Evolutionary conservation across 2,797 vertebrate genomes (phyloP), one percentile per base, ranked within the genome.

Genomic region (Hipposideros larvatus): DNA sequence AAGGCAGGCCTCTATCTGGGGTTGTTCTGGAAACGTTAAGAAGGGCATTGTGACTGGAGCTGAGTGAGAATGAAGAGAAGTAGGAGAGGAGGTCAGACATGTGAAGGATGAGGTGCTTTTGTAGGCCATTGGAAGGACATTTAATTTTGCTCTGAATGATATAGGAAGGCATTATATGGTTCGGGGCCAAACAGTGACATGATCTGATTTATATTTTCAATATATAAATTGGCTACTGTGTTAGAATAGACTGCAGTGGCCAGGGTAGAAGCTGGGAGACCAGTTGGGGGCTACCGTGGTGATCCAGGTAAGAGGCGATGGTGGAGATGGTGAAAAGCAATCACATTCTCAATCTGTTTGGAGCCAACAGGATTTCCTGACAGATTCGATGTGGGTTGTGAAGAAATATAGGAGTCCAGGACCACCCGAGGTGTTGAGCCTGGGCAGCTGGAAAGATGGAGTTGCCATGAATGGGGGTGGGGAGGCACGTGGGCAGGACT

Each of bases 281-380:
- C 24, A 8, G 5, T 10, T 61, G 14, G 13, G 24, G 18, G n/a
- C n/a, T 46, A 0, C 8, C n/a, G 21, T 41, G 31, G 7, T 11
- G 63, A 34, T 48, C 34, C 18, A 0, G 4, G 11, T 55, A 55
- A 59, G 55, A 53, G 11, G 8, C 2, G 0, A 13, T 14, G 6
- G 2, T 11, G 4, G 68, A 43, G 10, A 59, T 59, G 3, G 13
- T 21, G 24, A 84, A 28, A 59, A 59, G 22, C 43, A 53, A 41
- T 77, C n/a, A 15, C 11, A 34, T 63, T 78, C 43, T 55, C 11
- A 5, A 48, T 57, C 34, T 79, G 0, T 51, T 83, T 74, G 57
- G 57, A 74, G 24, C 8, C 83, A 55, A 28, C 6, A 16, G 46
- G 18, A 68, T n/a, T 68, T 55, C 46, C 37, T 83, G 59, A 41